Evolutionary conservation across 2,113 vertebrate genomes (phyloP), one percentile per base, ranked within the genome.

Genomic region (Rhinoptilus africanus): DNA sequence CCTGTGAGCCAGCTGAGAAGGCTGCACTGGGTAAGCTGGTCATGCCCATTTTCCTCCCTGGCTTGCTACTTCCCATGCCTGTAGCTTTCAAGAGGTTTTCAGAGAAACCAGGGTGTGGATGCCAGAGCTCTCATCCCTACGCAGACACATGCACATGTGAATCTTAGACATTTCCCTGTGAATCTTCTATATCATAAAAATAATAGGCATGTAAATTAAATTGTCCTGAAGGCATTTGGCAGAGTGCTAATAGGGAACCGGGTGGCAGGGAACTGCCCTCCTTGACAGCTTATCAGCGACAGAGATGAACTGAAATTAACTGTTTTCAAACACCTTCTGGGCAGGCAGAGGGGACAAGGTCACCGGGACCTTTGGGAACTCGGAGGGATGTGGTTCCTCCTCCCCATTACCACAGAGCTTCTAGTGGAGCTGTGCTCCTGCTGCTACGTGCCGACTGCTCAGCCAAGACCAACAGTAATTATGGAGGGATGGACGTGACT

Each of bases 401-500:
- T 68, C 30, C 32, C 37, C 11, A 15, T 39, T 41, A 22, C 27
- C 1, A 2, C 21, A 41, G 47, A 2, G 12, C 27, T 85, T 45
- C 74, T 62, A 1, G 23, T 43, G 63, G 24, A 69, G 26, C 68
- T 28, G 17, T 43, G 34, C 19, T 79, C 53, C n/a, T 8, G 5
- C 21, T 50, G 45, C 48, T 28, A 3, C 0, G 1, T 62, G 54
- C 48, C 0, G 3, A 53, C 10, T 54, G 0, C 48, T 56, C 34
- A 22, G n/a, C 30, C 66, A 69, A 39, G 54, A 84, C 27, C 59
- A 71, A 15, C 22, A 17, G 24, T 22, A 53, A 35, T 23, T 28
- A 28, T 0, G 0, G 67, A 68, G 27, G 45, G 23, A 15, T 3
- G 5, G 41, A 57, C 0, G 0, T 41, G 37, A 37, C 64, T 64